Evolutionary conservation across 2,797 vertebrate species (phyloP).

Genomic region (Xenops minutus): DNA sequence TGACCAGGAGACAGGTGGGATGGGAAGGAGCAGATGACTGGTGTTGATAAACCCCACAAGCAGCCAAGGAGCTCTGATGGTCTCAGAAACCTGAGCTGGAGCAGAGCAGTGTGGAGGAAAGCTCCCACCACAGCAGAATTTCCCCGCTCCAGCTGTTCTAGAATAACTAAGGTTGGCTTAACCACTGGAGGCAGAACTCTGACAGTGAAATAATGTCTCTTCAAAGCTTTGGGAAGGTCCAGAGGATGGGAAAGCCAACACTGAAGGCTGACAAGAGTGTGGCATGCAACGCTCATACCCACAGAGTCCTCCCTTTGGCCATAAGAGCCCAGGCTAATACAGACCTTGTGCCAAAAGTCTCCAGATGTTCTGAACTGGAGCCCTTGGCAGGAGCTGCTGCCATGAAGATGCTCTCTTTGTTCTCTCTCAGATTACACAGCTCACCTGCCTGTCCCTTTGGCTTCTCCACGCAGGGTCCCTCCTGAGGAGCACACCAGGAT

Average conservation of each 20-base stretch:
- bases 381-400: neutral
- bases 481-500: neutral
- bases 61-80: neutral
- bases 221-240: neutral
- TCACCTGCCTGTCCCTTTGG: neutral
- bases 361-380: neutral
- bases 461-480: neutral
- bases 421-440: neutral
- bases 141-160: neutral
- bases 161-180: neutral
- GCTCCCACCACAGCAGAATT: neutral
- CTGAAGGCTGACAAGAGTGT: neutral
- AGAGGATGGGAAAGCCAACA: neutral
- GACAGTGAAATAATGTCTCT: neutral
- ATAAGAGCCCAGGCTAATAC: neutral
- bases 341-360: neutral
- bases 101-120: neutral
- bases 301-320: rapidly evolving
- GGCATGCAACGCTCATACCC: neutral
- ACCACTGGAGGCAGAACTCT: neutral
- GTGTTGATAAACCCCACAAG: neutral
- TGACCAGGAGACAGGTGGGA: neutral
- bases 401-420: neutral
- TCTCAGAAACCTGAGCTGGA: neutral
- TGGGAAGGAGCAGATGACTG: neutral